Conservation (phyloP, 2,113 vertebrate genomes). For the Benitochromis conjunctus region DNA sequence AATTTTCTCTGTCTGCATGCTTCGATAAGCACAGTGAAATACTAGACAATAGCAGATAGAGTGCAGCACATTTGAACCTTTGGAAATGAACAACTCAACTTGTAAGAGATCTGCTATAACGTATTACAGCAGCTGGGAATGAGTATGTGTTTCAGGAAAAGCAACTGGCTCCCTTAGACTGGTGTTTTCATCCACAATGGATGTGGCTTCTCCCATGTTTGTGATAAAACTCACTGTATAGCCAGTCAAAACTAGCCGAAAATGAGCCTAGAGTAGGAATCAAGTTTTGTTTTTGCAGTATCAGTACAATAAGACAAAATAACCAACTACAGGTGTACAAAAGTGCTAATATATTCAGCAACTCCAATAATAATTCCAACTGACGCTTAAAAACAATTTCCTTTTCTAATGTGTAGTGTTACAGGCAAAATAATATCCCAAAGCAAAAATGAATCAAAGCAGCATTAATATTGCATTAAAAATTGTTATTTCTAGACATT, state of each 20-base stretch:
- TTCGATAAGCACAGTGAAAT: slow-evolving; percentile 13
- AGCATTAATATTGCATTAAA: not conserved
- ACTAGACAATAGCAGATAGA: not conserved
- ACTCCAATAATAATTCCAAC: not conserved
- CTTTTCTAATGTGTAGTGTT: not conserved
- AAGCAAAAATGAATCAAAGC: not conserved
- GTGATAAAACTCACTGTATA: not conserved
- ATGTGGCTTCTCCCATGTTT: not conserved
- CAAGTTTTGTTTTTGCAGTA: not conserved
- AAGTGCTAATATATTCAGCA: not conserved
- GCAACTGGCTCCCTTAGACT: not conserved
- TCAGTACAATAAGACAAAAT: not conserved
- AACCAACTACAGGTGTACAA: not conserved
- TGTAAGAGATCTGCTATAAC: not conserved
- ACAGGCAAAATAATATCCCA: not conserved
- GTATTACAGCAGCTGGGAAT: not conserved
- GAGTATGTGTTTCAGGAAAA: not conserved
- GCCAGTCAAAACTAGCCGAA: not conserved
- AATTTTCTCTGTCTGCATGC: not conserved
- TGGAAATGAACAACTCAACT: not conserved
- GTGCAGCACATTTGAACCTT: not conserved
- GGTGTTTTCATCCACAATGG: not conserved
- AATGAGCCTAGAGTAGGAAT: not conserved
- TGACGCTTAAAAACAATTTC: not conserved
- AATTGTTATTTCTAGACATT: not conserved